Percentiles rank a stretch among this genome's conserved stretches.
phyloP scores from a whole-genome alignment of 2,797 vertebrate genomes.

The Esox lucius region DNA sequence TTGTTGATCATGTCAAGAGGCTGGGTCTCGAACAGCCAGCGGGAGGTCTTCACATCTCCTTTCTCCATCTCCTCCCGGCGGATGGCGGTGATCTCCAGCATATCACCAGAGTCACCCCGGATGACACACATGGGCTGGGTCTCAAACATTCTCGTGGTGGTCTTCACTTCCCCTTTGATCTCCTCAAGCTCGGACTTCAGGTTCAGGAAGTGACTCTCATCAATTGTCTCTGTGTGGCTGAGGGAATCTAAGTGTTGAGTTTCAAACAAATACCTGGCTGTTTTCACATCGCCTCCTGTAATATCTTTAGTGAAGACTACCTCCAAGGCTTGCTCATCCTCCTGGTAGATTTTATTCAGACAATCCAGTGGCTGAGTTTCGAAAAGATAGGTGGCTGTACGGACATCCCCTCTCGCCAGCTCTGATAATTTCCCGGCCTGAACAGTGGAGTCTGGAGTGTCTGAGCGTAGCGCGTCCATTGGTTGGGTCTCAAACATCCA shows the following conservation, averaged over 20 bases:
- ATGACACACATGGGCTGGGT: slow-evolving; percentile 84
- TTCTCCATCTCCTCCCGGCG: slow-evolving; percentile 84
- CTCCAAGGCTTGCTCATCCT: slow-evolving; percentile 70
- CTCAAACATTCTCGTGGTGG: slow-evolving; percentile 85
- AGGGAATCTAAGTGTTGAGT: slow-evolving; percentile 83
- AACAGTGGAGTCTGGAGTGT: slow-evolving; percentile 51
- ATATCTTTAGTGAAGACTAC: slow-evolving; percentile 66
- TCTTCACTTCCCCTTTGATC: slow-evolving; percentile 85
- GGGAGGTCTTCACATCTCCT: slow-evolving; percentile 82
- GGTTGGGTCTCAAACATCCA: slow-evolving; percentile 92
- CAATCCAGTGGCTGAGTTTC: slow-evolving; percentile 83
- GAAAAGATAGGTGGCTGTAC: slow-evolving; percentile 81
- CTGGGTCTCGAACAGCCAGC: slow-evolving; percentile 87
- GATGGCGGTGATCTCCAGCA: slow-evolving; percentile 86
- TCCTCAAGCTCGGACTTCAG: slow-evolving; percentile 86
- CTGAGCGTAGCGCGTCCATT: slow-evolving; percentile 72
- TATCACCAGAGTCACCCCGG: slow-evolving; percentile 83
- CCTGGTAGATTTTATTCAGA: slow-evolving; percentile 81
- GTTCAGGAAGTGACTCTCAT: slow-evolving; percentile 81
- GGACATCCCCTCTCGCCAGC: slow-evolving; percentile 79
- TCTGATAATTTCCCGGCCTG: slow-evolving; percentile 69
- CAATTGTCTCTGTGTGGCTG: slow-evolving; percentile 79
- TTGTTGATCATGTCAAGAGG: slow-evolving; percentile 83
- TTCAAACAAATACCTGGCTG: slow-evolving; percentile 85
- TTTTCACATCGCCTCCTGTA: slow-evolving; percentile 84